Evolutionary conservation across 2,888 invertebrate genomes (phyloP).

Genomic region (Ichneumoninae sp.): DNA sequence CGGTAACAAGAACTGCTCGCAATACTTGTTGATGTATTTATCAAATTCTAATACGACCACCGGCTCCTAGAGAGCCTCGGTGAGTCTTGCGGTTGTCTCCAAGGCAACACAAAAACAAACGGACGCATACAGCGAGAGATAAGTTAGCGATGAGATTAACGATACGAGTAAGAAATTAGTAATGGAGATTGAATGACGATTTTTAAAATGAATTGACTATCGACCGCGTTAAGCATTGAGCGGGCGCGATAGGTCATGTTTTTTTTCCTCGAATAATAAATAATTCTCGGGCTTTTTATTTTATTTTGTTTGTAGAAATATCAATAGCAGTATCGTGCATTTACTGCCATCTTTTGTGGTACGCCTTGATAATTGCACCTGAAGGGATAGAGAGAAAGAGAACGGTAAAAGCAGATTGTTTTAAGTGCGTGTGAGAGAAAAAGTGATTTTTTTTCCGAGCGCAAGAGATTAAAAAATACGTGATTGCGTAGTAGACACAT

Average conservation of each 20-base stretch:
- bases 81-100: slow-evolving; percentile 25
- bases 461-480: slow-evolving; percentile 42
- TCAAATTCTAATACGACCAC: slow-evolving; percentile 73
- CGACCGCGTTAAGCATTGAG: background rate
- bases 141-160: slow-evolving; percentile 42
- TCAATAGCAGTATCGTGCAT: slow-evolving; percentile 75
- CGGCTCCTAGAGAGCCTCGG: slow-evolving; percentile 70
- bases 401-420: slow-evolving; percentile 35
- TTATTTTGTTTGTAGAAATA: slow-evolving; percentile 56
- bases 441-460: slow-evolving; percentile 21
- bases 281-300: slow-evolving; percentile 71
- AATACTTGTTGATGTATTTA: slow-evolving; percentile 80
- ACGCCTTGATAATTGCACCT: slow-evolving; percentile 75
- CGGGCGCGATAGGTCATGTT: background rate
- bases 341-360: slow-evolving; percentile 78
- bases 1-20: slow-evolving; percentile 71
- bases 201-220: background rate
- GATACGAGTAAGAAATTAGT: slow-evolving; percentile 6
- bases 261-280: slow-evolving; percentile 62
- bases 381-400: slow-evolving; percentile 53
- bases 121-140: slow-evolving; percentile 23
- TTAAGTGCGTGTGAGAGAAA: slow-evolving; percentile 55
- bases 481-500: slow-evolving; percentile 65
- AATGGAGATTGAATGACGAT: slow-evolving; percentile 8
- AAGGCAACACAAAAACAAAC: background rate